Evolutionary conservation across 2,888 invertebrate species (phyloP).

Genomic region (Coronaproctus castanopsis): DNA sequence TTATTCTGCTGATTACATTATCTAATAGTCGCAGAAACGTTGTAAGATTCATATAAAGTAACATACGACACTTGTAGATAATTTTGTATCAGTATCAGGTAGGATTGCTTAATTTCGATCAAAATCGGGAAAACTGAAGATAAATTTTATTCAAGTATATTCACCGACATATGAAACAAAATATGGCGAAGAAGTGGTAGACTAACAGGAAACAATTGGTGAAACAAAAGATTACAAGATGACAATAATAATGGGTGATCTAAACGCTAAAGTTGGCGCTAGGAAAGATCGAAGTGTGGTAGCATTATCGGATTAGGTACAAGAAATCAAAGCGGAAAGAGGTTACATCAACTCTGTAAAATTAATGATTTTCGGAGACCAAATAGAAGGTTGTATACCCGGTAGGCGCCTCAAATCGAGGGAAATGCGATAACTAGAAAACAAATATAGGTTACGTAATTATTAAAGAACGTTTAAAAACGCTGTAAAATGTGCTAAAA

Average conservation of each 20-base stretch:
- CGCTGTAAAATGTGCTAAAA: not conserved
- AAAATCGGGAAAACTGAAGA: not conserved
- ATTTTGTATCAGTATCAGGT: not conserved
- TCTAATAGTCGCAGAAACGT: not conserved
- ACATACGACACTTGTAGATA: not conserved
- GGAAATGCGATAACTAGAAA: not conserved
- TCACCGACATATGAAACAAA: not conserved
- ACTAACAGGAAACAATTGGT: not conserved
- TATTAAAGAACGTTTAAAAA: not conserved
- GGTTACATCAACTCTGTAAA: not conserved
- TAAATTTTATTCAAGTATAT: not conserved
- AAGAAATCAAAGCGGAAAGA: not conserved
- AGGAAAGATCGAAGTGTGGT: not conserved
- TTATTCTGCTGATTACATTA: not conserved
- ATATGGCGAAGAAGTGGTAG: not conserved
- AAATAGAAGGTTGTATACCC: not conserved
- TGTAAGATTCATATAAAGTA: not conserved
- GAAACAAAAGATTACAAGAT: not conserved
- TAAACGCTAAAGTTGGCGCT: too few species aligned
- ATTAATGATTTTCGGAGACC: not conserved
- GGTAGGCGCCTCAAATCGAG: not conserved
- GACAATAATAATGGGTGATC: not conserved
- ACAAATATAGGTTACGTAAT: not conserved
- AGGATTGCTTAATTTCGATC: not conserved
- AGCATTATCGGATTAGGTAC: not conserved